phyloP scores from a whole-genome alignment of 2,797 vertebrate genomes.

The Poecile montanus region DNA sequence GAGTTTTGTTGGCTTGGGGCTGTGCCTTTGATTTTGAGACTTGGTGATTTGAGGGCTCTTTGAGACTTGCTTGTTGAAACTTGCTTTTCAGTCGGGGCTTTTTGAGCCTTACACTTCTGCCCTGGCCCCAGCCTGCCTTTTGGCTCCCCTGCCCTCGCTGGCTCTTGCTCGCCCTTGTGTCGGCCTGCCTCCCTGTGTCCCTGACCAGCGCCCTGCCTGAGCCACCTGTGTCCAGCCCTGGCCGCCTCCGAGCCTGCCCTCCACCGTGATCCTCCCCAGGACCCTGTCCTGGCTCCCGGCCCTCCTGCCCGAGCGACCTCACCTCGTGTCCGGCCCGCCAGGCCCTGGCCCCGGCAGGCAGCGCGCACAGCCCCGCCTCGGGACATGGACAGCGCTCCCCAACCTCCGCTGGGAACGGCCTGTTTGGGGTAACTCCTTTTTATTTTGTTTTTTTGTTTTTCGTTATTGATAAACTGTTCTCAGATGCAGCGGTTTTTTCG shows the following conservation, averaged over 20 bases:
- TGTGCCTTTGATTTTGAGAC: not conserved
- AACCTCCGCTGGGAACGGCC: not conserved
- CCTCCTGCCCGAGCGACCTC: not conserved
- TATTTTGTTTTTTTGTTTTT: rapidly evolving
- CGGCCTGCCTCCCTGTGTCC: no score
- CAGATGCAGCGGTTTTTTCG: not conserved
- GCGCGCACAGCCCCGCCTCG: rapidly evolving
- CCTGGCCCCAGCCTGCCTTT: not conserved
- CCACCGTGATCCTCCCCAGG: not conserved
- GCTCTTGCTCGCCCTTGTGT: no score
- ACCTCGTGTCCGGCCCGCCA: no score
- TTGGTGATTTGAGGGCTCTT: not conserved
- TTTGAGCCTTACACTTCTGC: not conserved
- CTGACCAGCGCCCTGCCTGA: not conserved
- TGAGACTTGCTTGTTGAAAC: not conserved
- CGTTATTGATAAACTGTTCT: rapidly evolving
- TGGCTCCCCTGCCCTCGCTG: not conserved
- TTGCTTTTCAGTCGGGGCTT: not conserved
- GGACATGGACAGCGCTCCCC: rapidly evolving
- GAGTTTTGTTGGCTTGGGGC: not conserved
- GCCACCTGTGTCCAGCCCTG: not conserved
- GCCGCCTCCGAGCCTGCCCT: not conserved
- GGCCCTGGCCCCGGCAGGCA: no score
- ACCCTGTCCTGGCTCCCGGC: not conserved
- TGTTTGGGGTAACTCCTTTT: not conserved